Evolutionary conservation across 1,140 invertebrate genomes (phyloP).

Genomic region (Drosophila sproati): DNA sequence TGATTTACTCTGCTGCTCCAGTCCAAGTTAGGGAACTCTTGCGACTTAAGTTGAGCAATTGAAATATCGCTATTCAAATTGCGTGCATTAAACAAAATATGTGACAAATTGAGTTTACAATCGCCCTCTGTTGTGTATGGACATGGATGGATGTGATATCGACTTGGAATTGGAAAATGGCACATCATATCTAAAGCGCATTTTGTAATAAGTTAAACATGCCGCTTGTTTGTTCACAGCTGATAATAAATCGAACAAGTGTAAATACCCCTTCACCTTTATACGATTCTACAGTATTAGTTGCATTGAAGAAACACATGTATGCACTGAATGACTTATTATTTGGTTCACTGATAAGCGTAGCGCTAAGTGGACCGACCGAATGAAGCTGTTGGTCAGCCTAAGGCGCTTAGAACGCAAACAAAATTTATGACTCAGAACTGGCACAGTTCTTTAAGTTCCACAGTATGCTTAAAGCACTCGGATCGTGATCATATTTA

Average conservation of each 20-base stretch:
- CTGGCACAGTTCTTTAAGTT: neutral
- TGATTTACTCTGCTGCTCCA: too few relatives aligned
- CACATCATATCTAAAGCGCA: constrained; percentile 14
- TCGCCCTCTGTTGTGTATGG: neutral
- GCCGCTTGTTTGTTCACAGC: neutral
- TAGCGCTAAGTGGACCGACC: constrained; percentile 35
- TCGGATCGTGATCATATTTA: constrained; percentile 11
- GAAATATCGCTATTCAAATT: neutral
- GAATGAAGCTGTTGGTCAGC: neutral
- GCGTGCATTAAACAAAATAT: constrained; percentile 54
- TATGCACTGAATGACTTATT: constrained; percentile 32
- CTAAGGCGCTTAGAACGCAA: neutral
- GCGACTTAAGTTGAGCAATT: too few relatives aligned
- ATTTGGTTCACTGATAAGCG: constrained; percentile 43
- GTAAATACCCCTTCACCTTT: neutral
- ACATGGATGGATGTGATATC: constrained; percentile 6
- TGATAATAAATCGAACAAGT: constrained; percentile 7
- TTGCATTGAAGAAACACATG: constrained; percentile 34
- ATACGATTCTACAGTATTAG: constrained; percentile 14
- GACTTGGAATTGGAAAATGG: constrained; percentile 17
- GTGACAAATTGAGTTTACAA: constrained; percentile 42
- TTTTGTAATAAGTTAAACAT: constrained; percentile 62
- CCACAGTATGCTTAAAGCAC: constrained; percentile 5
- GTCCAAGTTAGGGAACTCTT: too few relatives aligned
- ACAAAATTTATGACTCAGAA: constrained; percentile 1